These are phyloP conservation scores for Lanius collurio DNA, from an alignment of 2,113 vertebrate genomes.

Conservation along the genomic window DNA sequence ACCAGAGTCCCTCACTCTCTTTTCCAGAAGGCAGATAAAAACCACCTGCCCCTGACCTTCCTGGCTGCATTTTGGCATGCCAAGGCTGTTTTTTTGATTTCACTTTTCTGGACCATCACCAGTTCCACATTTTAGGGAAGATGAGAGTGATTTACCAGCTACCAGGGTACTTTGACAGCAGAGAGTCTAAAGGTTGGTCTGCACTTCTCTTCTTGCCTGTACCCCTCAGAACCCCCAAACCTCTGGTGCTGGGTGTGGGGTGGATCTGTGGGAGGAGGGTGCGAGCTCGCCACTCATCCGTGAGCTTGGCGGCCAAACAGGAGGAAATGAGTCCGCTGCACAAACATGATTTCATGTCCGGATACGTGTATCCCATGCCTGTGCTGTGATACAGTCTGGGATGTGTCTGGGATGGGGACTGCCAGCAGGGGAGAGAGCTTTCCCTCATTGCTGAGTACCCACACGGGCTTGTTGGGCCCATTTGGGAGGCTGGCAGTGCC, in stretches of 20 bases:
- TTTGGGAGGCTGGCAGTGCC: background rate
- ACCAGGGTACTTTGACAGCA: background rate
- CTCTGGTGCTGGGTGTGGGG: background rate
- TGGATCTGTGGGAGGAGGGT: background rate
- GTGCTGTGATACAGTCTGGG: fast-evolving
- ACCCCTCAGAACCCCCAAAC: background rate
- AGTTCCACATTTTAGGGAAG: background rate
- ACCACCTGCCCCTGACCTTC: background rate
- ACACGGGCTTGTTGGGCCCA: fast-evolving
- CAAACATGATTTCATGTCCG: conserved; percentile 52
- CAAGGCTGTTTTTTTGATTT: background rate
- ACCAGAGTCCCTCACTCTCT: background rate
- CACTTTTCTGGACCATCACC: background rate
- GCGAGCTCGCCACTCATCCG: background rate
- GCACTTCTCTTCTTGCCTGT: fast-evolving
- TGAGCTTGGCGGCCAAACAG: fast-evolving
- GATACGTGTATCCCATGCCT: background rate
- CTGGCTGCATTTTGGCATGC: background rate
- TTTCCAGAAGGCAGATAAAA: background rate
- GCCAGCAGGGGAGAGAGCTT: background rate
- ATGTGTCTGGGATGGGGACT: background rate
- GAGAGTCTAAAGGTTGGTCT: background rate
- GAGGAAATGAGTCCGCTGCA: background rate
- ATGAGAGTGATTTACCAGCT: background rate
- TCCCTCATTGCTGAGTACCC: background rate